Evolutionary conservation across 2,113 vertebrate genomes (phyloP).

Genomic region (Calypte anna): DNA sequence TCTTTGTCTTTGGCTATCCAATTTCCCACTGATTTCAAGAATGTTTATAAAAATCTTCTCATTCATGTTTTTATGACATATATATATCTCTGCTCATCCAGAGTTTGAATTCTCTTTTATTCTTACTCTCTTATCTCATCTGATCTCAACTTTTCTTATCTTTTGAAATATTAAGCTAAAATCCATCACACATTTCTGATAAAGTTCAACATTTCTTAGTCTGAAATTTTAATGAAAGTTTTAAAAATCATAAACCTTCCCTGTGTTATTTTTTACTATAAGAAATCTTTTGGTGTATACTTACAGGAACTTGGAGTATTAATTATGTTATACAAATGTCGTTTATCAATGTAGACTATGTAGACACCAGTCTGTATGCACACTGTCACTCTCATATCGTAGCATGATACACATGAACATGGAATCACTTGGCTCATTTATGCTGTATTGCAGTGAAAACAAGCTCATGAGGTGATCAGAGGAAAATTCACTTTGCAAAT

Average conservation of each 20-base stretch:
- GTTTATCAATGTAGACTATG: not conserved
- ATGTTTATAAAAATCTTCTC: not conserved
- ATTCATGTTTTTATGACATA: not conserved
- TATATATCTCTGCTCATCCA: not conserved
- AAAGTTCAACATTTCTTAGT: not conserved
- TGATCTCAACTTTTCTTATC: too few species aligned
- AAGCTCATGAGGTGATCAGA: not conserved
- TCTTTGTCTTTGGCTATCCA: not conserved
- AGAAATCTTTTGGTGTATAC: not conserved
- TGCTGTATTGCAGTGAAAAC: not conserved
- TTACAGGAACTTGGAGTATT: not conserved
- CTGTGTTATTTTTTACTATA: not conserved
- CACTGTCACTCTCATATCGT: not conserved
- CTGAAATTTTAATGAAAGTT: not conserved
- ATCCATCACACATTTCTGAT: not conserved
- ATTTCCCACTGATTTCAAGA: not conserved
- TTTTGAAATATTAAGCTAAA: not conserved
- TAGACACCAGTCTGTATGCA: not conserved
- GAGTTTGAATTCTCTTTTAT: not conserved
- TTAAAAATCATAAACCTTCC: not conserved
- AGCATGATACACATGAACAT: not conserved
- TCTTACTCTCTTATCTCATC: not conserved
- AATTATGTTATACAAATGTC: not conserved
- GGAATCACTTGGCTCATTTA: not conserved
- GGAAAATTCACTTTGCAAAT: not conserved